phyloP scores from a whole-genome alignment of 1,140 invertebrate genomes.

The Drosophila micromelanica region DNA sequence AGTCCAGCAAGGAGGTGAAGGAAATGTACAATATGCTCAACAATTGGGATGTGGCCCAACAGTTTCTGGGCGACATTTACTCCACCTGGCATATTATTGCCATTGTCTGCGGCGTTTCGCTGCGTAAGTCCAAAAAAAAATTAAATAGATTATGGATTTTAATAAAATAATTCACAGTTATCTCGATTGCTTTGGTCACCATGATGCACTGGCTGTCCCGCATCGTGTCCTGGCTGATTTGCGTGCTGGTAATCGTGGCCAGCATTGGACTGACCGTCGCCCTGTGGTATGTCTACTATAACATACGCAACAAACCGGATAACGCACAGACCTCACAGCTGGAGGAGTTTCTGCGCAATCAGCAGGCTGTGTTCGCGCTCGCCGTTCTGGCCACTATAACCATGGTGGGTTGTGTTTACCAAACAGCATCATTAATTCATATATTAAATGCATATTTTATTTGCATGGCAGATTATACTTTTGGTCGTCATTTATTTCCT shows the following conservation, averaged over 20 bases:
- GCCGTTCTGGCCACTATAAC: constrained; percentile 94
- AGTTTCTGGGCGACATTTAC: constrained; percentile 94
- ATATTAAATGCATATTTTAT: background rate
- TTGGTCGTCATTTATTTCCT: constrained; percentile 92
- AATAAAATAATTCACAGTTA: too few species aligned
- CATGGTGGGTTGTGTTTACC: constrained; percentile 58
- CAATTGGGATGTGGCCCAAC: constrained; percentile 94
- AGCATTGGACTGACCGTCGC: constrained; percentile 91
- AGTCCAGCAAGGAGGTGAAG: constrained; percentile 84
- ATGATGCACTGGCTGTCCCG: constrained; percentile 93
- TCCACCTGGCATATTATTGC: constrained; percentile 94
- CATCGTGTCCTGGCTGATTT: constrained; percentile 94
- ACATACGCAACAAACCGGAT: constrained; percentile 87
- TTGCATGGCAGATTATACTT: constrained; percentile 89
- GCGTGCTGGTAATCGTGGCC: constrained; percentile 90
- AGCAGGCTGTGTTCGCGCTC: constrained; percentile 92
- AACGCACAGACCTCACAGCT: constrained; percentile 84
- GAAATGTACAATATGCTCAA: constrained; percentile 93
- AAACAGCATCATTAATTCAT: background rate
- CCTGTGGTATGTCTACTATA: constrained; percentile 95
- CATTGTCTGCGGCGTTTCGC: constrained; percentile 91
- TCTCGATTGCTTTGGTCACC: constrained; percentile 92
- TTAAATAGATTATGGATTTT: too few species aligned
- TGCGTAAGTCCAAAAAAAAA: constrained; percentile 87
- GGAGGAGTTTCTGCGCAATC: constrained; percentile 93